Evolutionary conservation across 2,113 vertebrate species (phyloP), one percentile per base, ranked within the genome.

Genomic region (Alligator mississippiensis): DNA sequence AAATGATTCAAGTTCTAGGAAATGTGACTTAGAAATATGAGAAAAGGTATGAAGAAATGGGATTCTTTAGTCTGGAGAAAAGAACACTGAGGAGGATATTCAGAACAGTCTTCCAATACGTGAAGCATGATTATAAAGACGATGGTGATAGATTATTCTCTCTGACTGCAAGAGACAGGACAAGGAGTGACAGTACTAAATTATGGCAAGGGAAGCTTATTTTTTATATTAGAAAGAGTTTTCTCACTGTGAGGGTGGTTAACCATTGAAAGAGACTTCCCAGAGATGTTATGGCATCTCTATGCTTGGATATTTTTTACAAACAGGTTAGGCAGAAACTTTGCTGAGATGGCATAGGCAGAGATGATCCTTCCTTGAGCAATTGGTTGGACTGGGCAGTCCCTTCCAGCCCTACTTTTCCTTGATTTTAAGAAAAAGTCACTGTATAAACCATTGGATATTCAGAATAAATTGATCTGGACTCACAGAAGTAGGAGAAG

Each of bases 401-500:
- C 47, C 47, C 47, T 47, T 47, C 47, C 47, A 47, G 47, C 6
- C 47, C 47, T 47, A 47, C 9, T 47, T 47, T 47, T 47, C 47
- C 47, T 47, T 9, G 47, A 47, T 47, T 47, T 47, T 47, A 47
- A 47, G 47, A 55, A 80, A 91, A 80, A 2, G 0, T 61, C 11
- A 66, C 61, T 25, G 25, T 62, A 62, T 62, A 62, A 62, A 62
- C 24, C 19, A 62, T 63, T 89, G 3, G 2, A 22, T 81, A 14
- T 76, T 66, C 9, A 10, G 30, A 77, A 62, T 62, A 25, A 62
- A 11, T 11, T 62, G 4, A 2, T 25, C 6, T 5, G 59, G 15
- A 28, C 15, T 81, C 0, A 64, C 54, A 0, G 30, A 3, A 1
- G 1, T 64, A 5, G 63, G 2, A 9, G 9, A 72, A 74, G 75